Base-by-base conservation (phyloP, 2,797 vertebrate genomes). In the Pelodytes ibericus region DNA sequence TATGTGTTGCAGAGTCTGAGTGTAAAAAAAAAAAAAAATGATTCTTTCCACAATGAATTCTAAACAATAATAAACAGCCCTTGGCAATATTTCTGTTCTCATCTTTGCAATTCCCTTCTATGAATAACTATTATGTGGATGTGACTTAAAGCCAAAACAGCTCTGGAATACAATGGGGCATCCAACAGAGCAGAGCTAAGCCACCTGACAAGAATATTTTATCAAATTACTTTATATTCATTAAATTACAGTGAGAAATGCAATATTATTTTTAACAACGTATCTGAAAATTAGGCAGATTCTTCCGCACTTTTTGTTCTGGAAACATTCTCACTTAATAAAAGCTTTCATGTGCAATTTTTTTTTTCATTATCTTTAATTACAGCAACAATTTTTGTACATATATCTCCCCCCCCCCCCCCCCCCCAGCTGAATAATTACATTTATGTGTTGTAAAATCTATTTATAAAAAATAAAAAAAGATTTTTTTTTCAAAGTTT, bases 191-290 rank as follows among this genome's bases (percentile, higher is more conserved):
- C 56, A 27, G 26, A 26, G 56, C 56, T 8, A 22, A 58, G 56
- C 56, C 25, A 58, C 56, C 56, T 58, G 56, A 58, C 56, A 58
- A 58, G 56, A 58, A 58, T 58, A 58, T 58, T 58, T 58, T 58
- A 58, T 58, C 56, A 58, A 58, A 29, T 51, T 51, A 51, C 47
- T 51, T 51, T 4, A 18, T 58, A 58, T 58, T 58, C 56, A 29
- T 58, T 26, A 58, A 29, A 58, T 26, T 58, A 29, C 26, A 29
- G 24, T 11, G 56, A 58, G 25, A 58, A 58, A 22, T 22, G 44
- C 49, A 22, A 53, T 24, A 53, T 53, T 53, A 20, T 2, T 3
- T 53, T 53, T 53, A 53, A 53, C 6, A 53, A 24, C 4, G 18
- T 22, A 53, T 24, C n/a, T 24, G n/a, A 20, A 24, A 53, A 53